Evolutionary conservation across 2,797 vertebrate genomes (phyloP).

Genomic region (Loriculus beryllinus): DNA sequence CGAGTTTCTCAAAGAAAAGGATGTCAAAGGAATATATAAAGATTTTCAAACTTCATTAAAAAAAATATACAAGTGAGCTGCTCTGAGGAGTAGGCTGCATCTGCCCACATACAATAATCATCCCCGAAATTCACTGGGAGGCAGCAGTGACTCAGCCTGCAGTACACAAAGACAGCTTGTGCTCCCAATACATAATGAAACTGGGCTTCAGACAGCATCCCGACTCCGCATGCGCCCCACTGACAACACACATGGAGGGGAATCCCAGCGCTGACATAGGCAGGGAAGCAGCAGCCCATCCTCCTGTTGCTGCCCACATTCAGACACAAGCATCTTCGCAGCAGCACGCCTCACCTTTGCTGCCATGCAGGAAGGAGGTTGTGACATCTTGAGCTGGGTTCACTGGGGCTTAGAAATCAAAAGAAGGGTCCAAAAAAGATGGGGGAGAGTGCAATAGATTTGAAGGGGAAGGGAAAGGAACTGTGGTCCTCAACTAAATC

Average conservation of each 20-base stretch:
- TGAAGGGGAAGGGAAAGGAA: not conserved
- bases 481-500: not conserved
- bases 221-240: not conserved
- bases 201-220: not conserved
- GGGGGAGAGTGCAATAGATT: not conserved
- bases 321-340: not conserved
- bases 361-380: not conserved
- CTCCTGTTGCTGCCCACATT: not conserved
- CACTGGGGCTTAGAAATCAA: not conserved
- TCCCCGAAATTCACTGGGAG: slow-evolving; percentile 29
- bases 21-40: slow-evolving; percentile 30
- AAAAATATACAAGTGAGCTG: not conserved
- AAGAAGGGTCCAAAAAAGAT: not conserved
- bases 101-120: slow-evolving; percentile 40
- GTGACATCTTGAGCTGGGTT: not conserved
- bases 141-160: slow-evolving; percentile 53
- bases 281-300: not conserved
- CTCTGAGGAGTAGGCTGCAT: slow-evolving; percentile 18
- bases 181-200: not conserved
- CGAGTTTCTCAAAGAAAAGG: not conserved
- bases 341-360: not conserved
- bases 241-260: not conserved
- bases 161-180: not conserved
- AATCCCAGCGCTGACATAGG: not conserved
- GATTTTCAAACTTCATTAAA: slow-evolving; percentile 16